Conservation (phyloP, 2,797 vertebrate genomes). For the Molothrus aeneus region DNA sequence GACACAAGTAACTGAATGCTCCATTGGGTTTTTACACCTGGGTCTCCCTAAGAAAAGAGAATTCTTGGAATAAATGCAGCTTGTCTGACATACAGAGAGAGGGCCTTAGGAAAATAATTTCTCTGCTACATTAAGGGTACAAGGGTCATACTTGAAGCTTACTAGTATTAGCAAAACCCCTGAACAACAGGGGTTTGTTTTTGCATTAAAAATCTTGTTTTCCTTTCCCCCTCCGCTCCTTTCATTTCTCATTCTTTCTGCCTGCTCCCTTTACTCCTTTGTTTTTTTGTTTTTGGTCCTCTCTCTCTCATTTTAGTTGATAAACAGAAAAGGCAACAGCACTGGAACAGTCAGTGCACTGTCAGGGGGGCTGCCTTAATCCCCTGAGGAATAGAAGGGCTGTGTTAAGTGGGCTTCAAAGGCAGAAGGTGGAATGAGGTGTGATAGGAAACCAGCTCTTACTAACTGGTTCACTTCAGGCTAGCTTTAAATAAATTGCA, state of each 20-base stretch:
- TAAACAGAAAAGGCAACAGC: constrained; percentile 30
- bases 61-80: background rate
- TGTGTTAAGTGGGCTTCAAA: constrained; percentile 68
- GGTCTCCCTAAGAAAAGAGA: background rate
- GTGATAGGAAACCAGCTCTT: constrained; percentile 68
- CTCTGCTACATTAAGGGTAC: background rate
- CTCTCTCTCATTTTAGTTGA: constrained; percentile 22
- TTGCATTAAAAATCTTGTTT: background rate
- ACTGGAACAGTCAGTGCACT: constrained; percentile 29
- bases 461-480: constrained; percentile 70
- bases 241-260: background rate
- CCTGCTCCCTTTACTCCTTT: background rate
- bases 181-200: background rate
- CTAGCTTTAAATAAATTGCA: constrained; percentile 70
- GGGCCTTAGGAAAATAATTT: background rate
- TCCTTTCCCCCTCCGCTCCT: rapidly evolving
- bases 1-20: background rate
- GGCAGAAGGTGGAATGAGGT: constrained; percentile 61
- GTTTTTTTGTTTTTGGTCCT: background rate
- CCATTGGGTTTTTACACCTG: background rate
- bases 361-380: constrained; percentile 43
- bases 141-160: background rate
- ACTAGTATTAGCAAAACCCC: background rate
- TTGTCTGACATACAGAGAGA: background rate
- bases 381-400: constrained; percentile 21